Base-by-base conservation (phyloP, 2,113 vertebrate species). In the Mustela lutreola region DNA sequence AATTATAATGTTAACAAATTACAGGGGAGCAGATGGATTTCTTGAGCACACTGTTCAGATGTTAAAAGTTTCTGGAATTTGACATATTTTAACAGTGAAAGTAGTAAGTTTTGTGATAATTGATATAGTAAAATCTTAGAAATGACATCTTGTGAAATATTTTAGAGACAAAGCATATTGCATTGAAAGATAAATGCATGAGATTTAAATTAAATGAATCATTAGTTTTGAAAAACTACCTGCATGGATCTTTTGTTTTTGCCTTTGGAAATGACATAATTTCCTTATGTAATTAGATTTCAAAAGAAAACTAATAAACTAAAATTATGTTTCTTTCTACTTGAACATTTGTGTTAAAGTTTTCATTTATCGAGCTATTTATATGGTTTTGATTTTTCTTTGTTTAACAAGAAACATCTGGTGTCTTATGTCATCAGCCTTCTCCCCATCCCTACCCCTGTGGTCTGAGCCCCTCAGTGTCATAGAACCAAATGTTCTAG, bases 31-130 rank as follows among this genome's bases (percentile, higher is more conserved):
- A 96, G 86, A 82, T 89, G 85, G 24, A 56, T 87, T 93, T 97
- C 36, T 85, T 89, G 39, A 96, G 19, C 21, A 73, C 42, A 89
- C 3, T 81, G 24, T 60, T 92, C 71, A 94, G 63, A 80, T 78
- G 93, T 93, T 93, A 78, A 97, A 93, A 76, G 4, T 76, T 97
- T 85, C 63, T 93, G 53, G 12, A 11, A 71, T 75, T 28, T 94
- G 71, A 50, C 56, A 18, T 71, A 62, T 73, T 89, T 92, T 60
- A 83, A 50, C 3, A 82, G 45, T 48, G 39, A 87, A 84, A 19
- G 26, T 18, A 45, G 12, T 28, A 10, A 56, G 15, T 76, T 96
- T 76, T 80, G 12, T 80, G 58, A 75, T 62, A 87, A 60, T 28
- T 15, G 28, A 60, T 73, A 78, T 56, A 67, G 4, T 83, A 78